Conservation (phyloP, 2,888 invertebrate genomes). For the Sinopyrophorus schimmeli region DNA sequence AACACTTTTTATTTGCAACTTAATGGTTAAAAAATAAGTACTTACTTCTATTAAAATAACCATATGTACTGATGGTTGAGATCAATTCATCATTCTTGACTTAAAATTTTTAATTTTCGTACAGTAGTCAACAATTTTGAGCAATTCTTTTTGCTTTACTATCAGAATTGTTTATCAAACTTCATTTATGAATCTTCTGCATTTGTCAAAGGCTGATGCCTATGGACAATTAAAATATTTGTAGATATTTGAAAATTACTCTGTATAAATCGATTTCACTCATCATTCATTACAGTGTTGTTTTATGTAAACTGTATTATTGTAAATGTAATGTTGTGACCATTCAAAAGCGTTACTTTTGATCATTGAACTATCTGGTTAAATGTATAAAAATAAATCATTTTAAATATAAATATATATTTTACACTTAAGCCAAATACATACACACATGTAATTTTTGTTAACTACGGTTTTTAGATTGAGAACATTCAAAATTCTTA, state of each 20-base stretch:
- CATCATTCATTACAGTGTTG: conserved; percentile 1
- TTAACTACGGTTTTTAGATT: too few relatives aligned
- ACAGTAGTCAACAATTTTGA: background rate
- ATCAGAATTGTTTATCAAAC: too few relatives aligned
- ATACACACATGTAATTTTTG: too few relatives aligned
- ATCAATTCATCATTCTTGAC: too few relatives aligned
- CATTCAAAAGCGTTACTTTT: conserved; percentile 21
- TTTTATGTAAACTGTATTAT: conserved; percentile 16
- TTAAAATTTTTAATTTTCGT: too few relatives aligned
- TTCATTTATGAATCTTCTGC: conserved; percentile 2
- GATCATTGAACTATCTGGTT: conserved; percentile 15
- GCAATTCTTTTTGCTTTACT: conserved; percentile 3
- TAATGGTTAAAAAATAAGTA: too few relatives aligned
- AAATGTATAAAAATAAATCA: conserved; percentile 10
- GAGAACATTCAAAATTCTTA: too few relatives aligned
- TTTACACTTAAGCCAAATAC: too few relatives aligned
- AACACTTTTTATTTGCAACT: too few relatives aligned
- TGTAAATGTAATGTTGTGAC: conserved; percentile 27
- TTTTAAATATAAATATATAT: too few relatives aligned
- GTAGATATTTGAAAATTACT: conserved; percentile 5
- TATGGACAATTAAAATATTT: conserved; percentile 7
- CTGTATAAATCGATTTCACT: conserved; percentile 11
- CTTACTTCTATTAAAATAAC: too few relatives aligned
- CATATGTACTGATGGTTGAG: too few relatives aligned
- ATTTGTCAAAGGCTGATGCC: conserved; percentile 4